Evolutionary conservation across 2,888 invertebrate species (phyloP).

Genomic region (Vanessa cardui): DNA sequence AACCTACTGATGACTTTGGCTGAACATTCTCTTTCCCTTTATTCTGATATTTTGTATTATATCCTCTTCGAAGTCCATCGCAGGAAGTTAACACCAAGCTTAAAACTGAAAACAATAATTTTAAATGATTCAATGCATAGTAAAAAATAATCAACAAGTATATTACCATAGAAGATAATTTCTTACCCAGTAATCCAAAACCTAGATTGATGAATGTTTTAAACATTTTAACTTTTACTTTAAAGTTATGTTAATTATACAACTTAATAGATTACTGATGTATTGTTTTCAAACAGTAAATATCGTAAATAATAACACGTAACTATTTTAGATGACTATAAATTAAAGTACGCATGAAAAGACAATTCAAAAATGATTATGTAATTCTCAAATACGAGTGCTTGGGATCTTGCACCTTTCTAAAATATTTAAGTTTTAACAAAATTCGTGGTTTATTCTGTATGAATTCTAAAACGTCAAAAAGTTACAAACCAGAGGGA

Average conservation of each 20-base stretch:
- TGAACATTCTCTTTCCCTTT: conserved; percentile 47
- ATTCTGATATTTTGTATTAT: conserved; percentile 31
- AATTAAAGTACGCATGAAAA: too few species aligned
- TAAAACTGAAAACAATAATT: conserved; percentile 31
- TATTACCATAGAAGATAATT: conserved; percentile 11
- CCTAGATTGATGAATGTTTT: conserved; percentile 55
- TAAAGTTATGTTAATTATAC: not conserved
- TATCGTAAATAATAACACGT: too few species aligned
- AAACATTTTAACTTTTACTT: conserved; percentile 49
- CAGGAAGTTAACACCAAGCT: conserved; percentile 27
- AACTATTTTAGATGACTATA: too few species aligned
- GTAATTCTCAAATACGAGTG: too few species aligned
- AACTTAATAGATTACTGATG: not conserved
- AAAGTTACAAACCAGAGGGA: too few species aligned
- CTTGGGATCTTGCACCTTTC: too few species aligned
- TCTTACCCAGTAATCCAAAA: conserved; percentile 64
- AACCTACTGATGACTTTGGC: conserved; percentile 35
- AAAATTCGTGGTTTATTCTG: too few species aligned
- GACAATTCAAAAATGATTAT: too few species aligned
- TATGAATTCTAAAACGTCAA: too few species aligned
- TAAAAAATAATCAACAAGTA: not conserved
- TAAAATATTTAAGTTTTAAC: too few species aligned
- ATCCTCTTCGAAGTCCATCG: conserved; percentile 32
- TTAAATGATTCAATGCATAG: not conserved
- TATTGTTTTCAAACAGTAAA: not conserved